phyloP scores from a whole-genome alignment of 2,113 vertebrate species.

The Oriolus oriolus region DNA sequence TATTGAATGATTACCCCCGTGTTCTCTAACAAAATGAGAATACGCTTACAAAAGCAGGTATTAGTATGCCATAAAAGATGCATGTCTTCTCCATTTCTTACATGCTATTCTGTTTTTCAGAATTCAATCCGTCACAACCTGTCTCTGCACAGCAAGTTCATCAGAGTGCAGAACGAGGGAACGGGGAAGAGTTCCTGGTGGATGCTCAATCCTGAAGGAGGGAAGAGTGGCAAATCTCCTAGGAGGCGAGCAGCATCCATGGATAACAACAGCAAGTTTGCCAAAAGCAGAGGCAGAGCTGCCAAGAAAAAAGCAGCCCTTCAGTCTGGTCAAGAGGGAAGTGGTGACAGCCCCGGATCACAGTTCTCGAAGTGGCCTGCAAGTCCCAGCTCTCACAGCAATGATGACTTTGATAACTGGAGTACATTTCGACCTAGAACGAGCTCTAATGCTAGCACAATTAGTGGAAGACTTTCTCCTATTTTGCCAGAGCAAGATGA shows the following conservation, averaged over 20 bases:
- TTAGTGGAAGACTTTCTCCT: constrained; percentile 93
- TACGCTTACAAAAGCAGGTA: background rate
- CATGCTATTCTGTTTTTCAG: constrained; percentile 71
- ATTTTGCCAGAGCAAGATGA: constrained; percentile 95
- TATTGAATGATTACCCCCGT: background rate
- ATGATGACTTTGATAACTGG: constrained; percentile 95
- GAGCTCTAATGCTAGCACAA: constrained; percentile 93
- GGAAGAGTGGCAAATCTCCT: constrained; percentile 95
- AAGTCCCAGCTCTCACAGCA: constrained; percentile 96
- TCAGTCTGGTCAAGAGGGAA: constrained; percentile 88
- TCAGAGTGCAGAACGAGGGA: constrained; percentile 96
- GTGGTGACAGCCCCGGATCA: constrained; percentile 87
- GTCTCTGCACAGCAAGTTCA: constrained; percentile 95
- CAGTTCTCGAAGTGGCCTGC: constrained; percentile 96
- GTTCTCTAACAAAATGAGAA: background rate
- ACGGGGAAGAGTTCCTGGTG: constrained; percentile 99
- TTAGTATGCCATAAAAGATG: background rate
- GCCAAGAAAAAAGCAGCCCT: constrained; percentile 97
- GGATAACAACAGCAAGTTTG: constrained; percentile 99
- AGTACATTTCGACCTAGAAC: constrained; percentile 91
- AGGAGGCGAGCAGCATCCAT: constrained; percentile 91
- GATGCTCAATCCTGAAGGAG: constrained; percentile 98
- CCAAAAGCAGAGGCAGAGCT: constrained; percentile 93
- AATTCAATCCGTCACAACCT: constrained; percentile 98
- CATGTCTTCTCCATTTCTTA: constrained; percentile 17